Evolutionary conservation across 1,140 invertebrate genomes (phyloP).

Genomic region (Doryteuthis pealeii): DNA sequence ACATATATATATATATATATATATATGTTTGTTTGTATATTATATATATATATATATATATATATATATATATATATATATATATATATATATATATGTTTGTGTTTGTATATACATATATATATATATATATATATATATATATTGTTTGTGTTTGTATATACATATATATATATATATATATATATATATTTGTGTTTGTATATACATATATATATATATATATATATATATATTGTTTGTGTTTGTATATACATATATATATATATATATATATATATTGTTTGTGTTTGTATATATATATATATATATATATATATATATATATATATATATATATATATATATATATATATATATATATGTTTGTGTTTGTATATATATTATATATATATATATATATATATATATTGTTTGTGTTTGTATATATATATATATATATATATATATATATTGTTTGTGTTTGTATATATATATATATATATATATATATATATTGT

Average conservation of each 20-base stretch:
- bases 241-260: not conserved
- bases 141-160: no score
- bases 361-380: no score
- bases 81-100: not conserved
- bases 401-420: no score
- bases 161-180: not conserved
- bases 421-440: no score
- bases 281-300: no score
- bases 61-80: not conserved
- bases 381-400: no score
- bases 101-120: not conserved
- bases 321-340: not conserved
- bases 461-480: no score
- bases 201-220: slow-evolving; percentile 2
- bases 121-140: not conserved
- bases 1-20: not conserved
- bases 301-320: not conserved
- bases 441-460: no score
- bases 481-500: no score
- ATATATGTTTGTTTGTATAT: not conserved
- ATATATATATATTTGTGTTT: no score
- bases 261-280: no score
- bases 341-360: not conserved
- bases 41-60: not conserved
- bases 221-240: not conserved